Evolutionary conservation across 1,140 invertebrate genomes (phyloP).

Genomic region (Cephus cinctus): DNA sequence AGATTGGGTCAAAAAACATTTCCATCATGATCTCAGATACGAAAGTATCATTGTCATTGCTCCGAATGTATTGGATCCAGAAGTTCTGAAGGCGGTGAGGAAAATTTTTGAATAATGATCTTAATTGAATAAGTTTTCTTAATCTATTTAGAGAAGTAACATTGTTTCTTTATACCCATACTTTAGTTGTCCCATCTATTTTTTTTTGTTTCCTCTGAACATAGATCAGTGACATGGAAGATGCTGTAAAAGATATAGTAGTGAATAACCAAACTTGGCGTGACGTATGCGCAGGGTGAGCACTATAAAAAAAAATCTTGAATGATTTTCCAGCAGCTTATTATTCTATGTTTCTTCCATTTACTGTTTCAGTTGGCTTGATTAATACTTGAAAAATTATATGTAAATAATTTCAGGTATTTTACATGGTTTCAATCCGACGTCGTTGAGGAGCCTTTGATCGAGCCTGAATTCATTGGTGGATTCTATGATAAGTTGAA

Average conservation of each 20-base stretch:
- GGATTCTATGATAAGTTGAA: conserved; percentile 34
- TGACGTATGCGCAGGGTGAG: conserved; percentile 54
- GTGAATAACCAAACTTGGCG: conserved; percentile 46
- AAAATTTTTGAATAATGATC: not conserved
- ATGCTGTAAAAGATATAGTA: conserved; percentile 39
- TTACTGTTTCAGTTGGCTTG: too few relatives aligned
- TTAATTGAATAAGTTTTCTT: not conserved
- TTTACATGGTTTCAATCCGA: conserved; percentile 45
- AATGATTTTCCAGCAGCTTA: conserved; percentile 1
- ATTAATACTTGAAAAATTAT: too few relatives aligned
- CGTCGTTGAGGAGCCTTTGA: conserved; percentile 6
- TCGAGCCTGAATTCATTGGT: conserved; percentile 22
- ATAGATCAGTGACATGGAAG: conserved; percentile 50
- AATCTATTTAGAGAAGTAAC: too few relatives aligned
- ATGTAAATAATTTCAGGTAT: conserved; percentile 31
- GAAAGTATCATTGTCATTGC: conserved; percentile 53
- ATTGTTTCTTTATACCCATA: not conserved
- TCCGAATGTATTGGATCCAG: conserved; percentile 48
- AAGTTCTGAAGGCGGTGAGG: conserved; percentile 35
- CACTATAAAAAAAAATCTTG: not conserved
- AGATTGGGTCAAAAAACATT: conserved; percentile 46
- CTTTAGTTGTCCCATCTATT: not conserved
- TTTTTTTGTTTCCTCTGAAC: conserved; percentile 12
- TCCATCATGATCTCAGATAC: conserved; percentile 49
- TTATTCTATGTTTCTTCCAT: not conserved